Conservation (phyloP, 2,888 invertebrate species). For the Acanthococcus lagerstroemiae region DNA sequence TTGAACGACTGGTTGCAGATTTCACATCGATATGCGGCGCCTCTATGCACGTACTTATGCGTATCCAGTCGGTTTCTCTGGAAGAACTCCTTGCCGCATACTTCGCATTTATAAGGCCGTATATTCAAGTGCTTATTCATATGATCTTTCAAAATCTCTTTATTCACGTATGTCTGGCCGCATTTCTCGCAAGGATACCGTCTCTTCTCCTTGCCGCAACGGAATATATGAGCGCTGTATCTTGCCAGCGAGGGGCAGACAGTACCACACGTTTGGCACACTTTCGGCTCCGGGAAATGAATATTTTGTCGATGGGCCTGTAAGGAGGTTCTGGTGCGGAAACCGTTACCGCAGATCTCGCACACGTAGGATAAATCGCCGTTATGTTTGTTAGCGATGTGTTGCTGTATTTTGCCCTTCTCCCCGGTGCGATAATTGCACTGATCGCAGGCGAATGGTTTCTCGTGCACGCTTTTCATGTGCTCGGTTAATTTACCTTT, state of each 20-base stretch:
- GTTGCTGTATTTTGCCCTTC: slow-evolving; percentile 13
- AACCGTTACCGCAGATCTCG: slow-evolving; percentile 18
- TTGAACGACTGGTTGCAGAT: slow-evolving; percentile 13
- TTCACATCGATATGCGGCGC: not conserved
- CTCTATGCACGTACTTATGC: slow-evolving; percentile 3
- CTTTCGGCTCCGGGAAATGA: slow-evolving; percentile 11
- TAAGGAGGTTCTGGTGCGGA: slow-evolving; percentile 1
- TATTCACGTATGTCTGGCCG: not conserved
- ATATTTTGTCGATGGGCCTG: slow-evolving; percentile 11
- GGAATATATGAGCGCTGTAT: slow-evolving; percentile 11
- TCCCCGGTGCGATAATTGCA: slow-evolving; percentile 15
- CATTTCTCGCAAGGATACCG: slow-evolving; percentile 7
- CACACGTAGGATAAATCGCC: slow-evolving; percentile 4
- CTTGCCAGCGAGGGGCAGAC: slow-evolving; percentile 11
- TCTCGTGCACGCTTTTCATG: slow-evolving; percentile 14
- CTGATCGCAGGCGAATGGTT: slow-evolving; percentile 14
- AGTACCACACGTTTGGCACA: slow-evolving; percentile 13
- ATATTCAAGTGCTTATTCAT: slow-evolving; percentile 12
- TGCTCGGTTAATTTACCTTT: slow-evolving; percentile 16
- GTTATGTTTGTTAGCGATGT: slow-evolving; percentile 13
- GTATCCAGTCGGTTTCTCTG: slow-evolving; percentile 8
- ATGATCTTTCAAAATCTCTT: slow-evolving; percentile 18
- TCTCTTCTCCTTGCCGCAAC: slow-evolving; percentile 15
- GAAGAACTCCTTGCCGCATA: slow-evolving; percentile 3
- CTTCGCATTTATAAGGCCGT: not conserved